These are phyloP conservation scores for Melitaea cinxia DNA, from an alignment of 1,140 invertebrate species.

Conservation along the genomic window DNA sequence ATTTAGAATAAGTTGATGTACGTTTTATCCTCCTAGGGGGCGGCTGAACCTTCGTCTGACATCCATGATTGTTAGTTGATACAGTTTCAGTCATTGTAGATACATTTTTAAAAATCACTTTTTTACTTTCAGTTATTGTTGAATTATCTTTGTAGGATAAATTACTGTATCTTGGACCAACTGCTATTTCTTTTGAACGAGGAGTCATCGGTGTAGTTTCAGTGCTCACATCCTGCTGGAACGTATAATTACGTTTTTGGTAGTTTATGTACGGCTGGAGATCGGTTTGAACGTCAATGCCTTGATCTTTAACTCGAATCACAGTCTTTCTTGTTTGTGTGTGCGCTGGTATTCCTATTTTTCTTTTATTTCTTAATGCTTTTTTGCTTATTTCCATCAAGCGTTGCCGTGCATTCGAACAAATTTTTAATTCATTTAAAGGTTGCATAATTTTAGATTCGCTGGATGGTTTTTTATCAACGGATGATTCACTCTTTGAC, in stretches of 20 bases:
- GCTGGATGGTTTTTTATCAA: conserved; percentile 59
- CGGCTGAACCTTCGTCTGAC: conserved; percentile 58
- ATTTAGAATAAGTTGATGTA: conserved; percentile 55
- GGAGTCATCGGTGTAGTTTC: conserved; percentile 68
- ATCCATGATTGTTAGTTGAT: conserved; percentile 47
- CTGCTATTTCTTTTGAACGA: conserved; percentile 70
- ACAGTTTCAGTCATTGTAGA: conserved; percentile 56
- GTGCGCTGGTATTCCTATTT: conserved; percentile 81
- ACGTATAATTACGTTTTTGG: conserved; percentile 52
- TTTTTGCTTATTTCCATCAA: conserved; percentile 82
- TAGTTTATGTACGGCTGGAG: conserved; percentile 67
- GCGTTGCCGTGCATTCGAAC: conserved; percentile 81
- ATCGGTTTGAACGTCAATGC: conserved; percentile 80
- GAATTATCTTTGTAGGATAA: conserved; percentile 67
- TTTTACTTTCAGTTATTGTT: conserved; percentile 60
- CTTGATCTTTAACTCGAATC: conserved; percentile 74
- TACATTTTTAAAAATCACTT: conserved; percentile 46
- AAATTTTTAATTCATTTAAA: conserved; percentile 80
- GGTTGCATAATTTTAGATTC: conserved; percentile 51
- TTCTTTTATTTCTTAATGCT: conserved; percentile 82
- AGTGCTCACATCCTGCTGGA: conserved; percentile 61
- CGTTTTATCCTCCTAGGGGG: conserved; percentile 58
- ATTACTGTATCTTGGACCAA: conserved; percentile 60
- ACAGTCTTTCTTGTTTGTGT: conserved; percentile 76
- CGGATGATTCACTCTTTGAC: conserved; percentile 64